Evolutionary conservation across 1,140 invertebrate genomes (phyloP), one percentile per base, ranked within the genome.

Genomic region (Aphis gossypii): DNA sequence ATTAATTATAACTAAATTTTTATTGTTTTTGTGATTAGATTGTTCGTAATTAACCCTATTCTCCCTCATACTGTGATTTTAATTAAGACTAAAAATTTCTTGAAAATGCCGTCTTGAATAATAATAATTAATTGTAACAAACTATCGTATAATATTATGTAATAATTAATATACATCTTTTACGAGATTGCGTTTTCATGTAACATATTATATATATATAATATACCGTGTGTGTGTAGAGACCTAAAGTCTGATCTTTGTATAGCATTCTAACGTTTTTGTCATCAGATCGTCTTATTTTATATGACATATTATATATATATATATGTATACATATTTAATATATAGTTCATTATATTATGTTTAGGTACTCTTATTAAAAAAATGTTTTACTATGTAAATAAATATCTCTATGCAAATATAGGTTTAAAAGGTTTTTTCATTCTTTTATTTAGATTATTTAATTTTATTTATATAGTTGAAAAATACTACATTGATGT

Each of bases 171-270:
- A 60, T 18, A 41, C 38, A 56, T 41, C 9, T 90, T 90, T 51
- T 41, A 25, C 21, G 7, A 44, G 44, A 90, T 60, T 14, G 23
- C 25, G 20, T 35, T 54, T 8, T 25, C 35, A 20, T 88, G 21
- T 84, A 14, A 41, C 76, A 25, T 41, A 83, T 84, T 84, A 25
- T 84, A 84, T 84, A 84, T 88, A 88, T 60, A 60, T 44, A 56
- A 56, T 90, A 41, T 90, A 90, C 56, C n/a, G n/a, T 14, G 14
- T 56, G 11, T 60, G 38, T 60, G n/a, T 44, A 60, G 56, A 90
- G 89, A 6, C 51, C 51, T 89, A 41, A 83, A 48, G 76, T 82
- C 68, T 92, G 90, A 92, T 92, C 90, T 92, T 68, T 92, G 68
- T 92, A 38, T 56, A 82, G 44, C 56, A 68, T n/a, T 30, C n/a